These are phyloP conservation scores for Avahi laniger DNA, from an alignment of 2,797 vertebrate genomes.

Conservation along the genomic window DNA sequence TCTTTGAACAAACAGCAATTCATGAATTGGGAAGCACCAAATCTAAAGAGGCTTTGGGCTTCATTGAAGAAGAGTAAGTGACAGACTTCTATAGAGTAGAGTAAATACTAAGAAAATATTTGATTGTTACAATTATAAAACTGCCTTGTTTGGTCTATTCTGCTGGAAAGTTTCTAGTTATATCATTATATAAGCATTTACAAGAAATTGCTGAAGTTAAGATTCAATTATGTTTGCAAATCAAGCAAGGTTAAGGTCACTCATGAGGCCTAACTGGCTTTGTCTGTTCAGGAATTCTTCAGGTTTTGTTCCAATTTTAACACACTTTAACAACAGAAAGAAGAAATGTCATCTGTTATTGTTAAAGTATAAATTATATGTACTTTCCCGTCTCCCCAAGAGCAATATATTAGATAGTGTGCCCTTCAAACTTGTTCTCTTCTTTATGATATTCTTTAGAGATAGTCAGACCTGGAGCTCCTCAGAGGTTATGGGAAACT, in stretches of 20 bases:
- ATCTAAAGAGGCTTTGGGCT: neutral
- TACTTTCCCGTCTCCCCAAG: fast-evolving
- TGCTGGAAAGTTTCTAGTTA: neutral
- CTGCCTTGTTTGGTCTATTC: neutral
- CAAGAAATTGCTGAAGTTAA: neutral
- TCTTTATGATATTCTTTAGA: neutral
- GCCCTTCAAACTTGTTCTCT: neutral
- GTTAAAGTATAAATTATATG: neutral
- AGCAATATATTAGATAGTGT: neutral
- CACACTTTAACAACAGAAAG: neutral
- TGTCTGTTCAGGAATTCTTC: neutral
- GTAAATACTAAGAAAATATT: neutral
- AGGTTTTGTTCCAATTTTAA: neutral
- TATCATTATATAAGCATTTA: neutral
- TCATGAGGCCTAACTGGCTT: neutral
- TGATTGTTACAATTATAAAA: neutral
- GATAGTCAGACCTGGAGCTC: neutral
- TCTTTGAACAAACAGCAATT: neutral
- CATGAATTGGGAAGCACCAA: neutral
- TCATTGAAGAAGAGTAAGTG: neutral
- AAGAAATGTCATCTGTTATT: neutral
- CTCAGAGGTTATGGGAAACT: neutral
- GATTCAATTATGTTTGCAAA: neutral
- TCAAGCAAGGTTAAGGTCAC: neutral
- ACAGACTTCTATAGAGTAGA: neutral